These are phyloP conservation scores for Lissocephala sabroskyi DNA, from an alignment of 2,888 invertebrate species.

Conservation along the genomic window DNA sequence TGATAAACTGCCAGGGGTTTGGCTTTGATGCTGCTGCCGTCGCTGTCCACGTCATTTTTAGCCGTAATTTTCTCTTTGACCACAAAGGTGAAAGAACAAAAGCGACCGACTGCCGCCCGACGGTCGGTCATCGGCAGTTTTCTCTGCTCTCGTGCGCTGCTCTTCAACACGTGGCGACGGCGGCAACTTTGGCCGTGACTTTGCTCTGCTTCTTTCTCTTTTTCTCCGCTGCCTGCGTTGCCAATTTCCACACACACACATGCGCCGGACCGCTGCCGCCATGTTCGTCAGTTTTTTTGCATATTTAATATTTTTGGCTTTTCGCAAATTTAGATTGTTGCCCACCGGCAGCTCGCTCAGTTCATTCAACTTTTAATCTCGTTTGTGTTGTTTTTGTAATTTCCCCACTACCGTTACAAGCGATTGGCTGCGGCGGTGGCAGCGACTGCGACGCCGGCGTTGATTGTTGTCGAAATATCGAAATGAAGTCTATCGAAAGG, in stretches of 20 bases:
- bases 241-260: constrained; percentile 17
- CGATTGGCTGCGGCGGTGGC: too few relatives aligned
- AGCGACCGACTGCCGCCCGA: too few relatives aligned
- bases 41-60: background rate
- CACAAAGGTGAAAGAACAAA: too few relatives aligned
- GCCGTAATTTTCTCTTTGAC: constrained; percentile 11
- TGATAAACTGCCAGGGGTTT: too few relatives aligned
- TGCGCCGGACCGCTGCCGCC: background rate
- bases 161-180: constrained; percentile 49
- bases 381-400: constrained; percentile 17
- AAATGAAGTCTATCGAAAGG: too few relatives aligned
- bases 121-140: too few relatives aligned
- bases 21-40: background rate
- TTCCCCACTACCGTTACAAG: too few relatives aligned
- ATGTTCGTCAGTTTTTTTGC: background rate
- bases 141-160: constrained; percentile 20
- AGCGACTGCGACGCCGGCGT: too few relatives aligned
- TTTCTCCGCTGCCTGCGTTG: constrained; percentile 22
- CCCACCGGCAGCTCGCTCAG: too few relatives aligned
- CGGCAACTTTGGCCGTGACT: constrained; percentile 23
- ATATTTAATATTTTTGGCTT: constrained; percentile 7
- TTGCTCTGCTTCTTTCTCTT: background rate
- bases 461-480: too few relatives aligned
- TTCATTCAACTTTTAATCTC: constrained; percentile 35
- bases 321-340: background rate